Evolutionary conservation across 2,113 vertebrate species (phyloP).

Genomic region (Syngnathoides biaculeatus): DNA sequence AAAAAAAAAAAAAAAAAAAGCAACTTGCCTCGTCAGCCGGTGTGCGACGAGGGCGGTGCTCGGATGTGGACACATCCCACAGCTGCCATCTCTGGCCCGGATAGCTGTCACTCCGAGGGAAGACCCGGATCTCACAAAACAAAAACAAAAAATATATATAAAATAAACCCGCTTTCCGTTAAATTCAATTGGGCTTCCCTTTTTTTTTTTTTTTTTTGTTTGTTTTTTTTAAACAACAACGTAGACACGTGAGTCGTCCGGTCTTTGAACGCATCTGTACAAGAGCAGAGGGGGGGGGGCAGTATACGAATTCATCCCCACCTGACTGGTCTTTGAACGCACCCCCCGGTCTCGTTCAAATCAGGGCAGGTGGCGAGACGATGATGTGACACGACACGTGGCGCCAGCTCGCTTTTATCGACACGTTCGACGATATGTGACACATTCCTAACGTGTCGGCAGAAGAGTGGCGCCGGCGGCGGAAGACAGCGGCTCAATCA

Average conservation of each 20-base stretch:
- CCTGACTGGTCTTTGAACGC: not conserved
- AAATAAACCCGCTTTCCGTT: not conserved
- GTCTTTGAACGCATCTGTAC: not conserved
- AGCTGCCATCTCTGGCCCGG: slow-evolving; percentile 20
- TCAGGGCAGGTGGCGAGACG: not conserved
- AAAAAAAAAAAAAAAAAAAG: not conserved
- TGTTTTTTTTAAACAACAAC: too few species aligned
- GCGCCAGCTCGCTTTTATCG: not conserved
- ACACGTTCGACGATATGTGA: not conserved
- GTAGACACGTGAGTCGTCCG: not conserved
- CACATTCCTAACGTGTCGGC: not conserved
- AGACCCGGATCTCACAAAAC: not conserved
- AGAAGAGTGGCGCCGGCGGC: not conserved
- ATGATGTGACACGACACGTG: not conserved
- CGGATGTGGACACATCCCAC: slow-evolving; percentile 26
- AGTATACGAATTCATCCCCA: not conserved
- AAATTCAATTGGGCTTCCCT: too few species aligned
- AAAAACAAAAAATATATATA: too few species aligned
- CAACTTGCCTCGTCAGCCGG: slow-evolving; percentile 26
- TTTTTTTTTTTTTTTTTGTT: too few species aligned
- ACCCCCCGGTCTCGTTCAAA: not conserved
- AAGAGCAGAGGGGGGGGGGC: not conserved
- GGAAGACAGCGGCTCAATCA: not conserved
- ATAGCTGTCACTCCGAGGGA: slow-evolving; percentile 16
- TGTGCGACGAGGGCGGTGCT: slow-evolving; percentile 48